Base-by-base conservation (phyloP, 2,113 vertebrate species). In the Merops nubicus region DNA sequence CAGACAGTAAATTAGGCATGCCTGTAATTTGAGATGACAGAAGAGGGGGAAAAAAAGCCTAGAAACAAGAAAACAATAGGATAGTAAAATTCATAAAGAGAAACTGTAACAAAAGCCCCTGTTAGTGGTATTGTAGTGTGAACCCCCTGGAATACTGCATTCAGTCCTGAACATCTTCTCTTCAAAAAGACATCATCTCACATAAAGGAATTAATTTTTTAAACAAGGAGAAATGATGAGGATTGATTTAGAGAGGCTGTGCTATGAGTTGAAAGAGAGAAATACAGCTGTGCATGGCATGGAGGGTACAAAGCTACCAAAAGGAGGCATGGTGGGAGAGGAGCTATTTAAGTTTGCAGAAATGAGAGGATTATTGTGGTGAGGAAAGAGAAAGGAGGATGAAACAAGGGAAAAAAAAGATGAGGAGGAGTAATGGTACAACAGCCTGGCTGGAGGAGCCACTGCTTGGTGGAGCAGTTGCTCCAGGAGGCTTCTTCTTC, bases 21-120 rank as follows among this genome's bases (percentile, higher is more conserved):
- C 40, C 89, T 76, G 36, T 88, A 89, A 96, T 87, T 9, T 72
- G 40, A 91, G 40, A 87, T 48, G 57, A 78, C 21, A 17, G n/a
- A n/a, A 56, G 42, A 29, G n/a, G 20, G 31, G 8, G 26, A 2
- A 54, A 65, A n/a, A 33, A 70, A n/a, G 23, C 26, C 0, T 33
- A 94, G 73, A 93, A 90, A 72, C 21, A 78, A 93, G 76, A 80
- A 87, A 84, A 91, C 69, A 95, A 68, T 82, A n/a, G 69, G 15
- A 81, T 43, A 64, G 40, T n/a, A 36, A 62, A 64, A 62, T 76
- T 91, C 65, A 56, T 63, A 82, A 92, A 54, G 62, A 88, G 82
- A 91, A 95, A 86, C 54, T 59, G 56, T 75, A 87, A 86, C 84
- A 89, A 91, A 87, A 64, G 54, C 76, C 48, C 68, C 70, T 38